Evolutionary conservation across 2,888 invertebrate species (phyloP).

Genomic region (Cylloceria caligata): DNA sequence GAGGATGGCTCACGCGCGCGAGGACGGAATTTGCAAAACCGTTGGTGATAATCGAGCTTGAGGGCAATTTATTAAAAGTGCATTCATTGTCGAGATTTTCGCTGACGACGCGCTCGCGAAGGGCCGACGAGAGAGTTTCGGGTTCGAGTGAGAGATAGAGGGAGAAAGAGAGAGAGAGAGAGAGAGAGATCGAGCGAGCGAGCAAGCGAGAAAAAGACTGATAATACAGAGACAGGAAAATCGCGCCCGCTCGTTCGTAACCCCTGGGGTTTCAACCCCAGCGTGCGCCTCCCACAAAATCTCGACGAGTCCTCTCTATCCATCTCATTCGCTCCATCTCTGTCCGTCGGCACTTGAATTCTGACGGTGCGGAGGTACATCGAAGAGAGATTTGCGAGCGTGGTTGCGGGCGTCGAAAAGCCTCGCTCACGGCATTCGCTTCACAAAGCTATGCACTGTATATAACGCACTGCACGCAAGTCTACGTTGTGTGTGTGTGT

Average conservation of each 20-base stretch:
- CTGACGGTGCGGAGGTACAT: constrained; percentile 69
- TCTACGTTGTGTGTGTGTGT: constrained; percentile 4
- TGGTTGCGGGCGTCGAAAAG: constrained; percentile 54
- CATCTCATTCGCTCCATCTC: constrained; percentile 8
- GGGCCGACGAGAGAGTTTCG: constrained; percentile 52
- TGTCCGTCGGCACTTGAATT: constrained; percentile 72
- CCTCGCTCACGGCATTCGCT: constrained; percentile 44
- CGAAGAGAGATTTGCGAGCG: constrained; percentile 57
- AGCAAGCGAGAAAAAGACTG: constrained; percentile 51
- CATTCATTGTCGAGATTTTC: constrained; percentile 80
- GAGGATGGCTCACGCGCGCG: constrained; percentile 3
- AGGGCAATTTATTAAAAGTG: constrained; percentile 83
- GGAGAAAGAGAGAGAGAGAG: constrained; percentile 45
- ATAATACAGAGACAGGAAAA: constrained; percentile 47
- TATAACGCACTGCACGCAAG: constrained; percentile 20
- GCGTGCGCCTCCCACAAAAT: constrained; percentile 26
- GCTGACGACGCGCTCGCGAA: constrained; percentile 77
- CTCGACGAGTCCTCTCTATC: constrained; percentile 43
- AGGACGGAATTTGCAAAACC: constrained; percentile 60
- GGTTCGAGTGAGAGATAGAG: constrained; percentile 40
- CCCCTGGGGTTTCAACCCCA: constrained; percentile 20
- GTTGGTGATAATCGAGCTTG: constrained; percentile 74
- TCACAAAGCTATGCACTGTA: constrained; percentile 44
- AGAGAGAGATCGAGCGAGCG: constrained; percentile 51
- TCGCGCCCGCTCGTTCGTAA: constrained; percentile 42